Evolutionary conservation across 2,113 vertebrate species (phyloP).

Genomic region (Cochlearius cochlearius): DNA sequence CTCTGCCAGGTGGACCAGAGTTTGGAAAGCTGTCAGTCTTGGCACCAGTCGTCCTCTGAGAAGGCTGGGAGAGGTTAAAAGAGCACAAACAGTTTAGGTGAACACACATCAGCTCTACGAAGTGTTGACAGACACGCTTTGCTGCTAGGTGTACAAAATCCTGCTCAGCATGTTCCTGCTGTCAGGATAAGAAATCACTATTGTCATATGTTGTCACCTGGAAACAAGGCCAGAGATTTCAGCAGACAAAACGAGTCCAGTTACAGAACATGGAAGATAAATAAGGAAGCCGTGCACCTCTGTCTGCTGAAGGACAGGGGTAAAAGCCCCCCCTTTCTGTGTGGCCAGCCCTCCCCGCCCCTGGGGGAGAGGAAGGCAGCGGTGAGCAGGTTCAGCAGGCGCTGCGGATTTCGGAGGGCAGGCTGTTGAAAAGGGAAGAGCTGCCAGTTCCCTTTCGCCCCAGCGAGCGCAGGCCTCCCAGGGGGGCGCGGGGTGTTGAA

Average conservation of each 20-base stretch:
- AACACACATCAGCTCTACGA: not conserved
- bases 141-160: not conserved
- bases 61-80: not conserved
- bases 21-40: not conserved
- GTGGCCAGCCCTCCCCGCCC: not conserved
- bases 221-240: not conserved
- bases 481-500: not conserved
- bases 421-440: not conserved
- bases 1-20: not conserved
- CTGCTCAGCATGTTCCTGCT: not conserved
- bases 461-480: not conserved
- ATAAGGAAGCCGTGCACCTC: not conserved
- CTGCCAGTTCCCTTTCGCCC: not conserved
- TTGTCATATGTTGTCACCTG: constrained; percentile 23
- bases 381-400: not conserved
- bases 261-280: not conserved
- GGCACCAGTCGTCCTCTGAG: not conserved
- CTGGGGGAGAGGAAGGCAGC: not conserved
- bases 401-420: not conserved
- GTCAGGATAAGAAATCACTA: constrained; percentile 23
- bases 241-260: not conserved
- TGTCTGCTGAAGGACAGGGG: not conserved
- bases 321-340: not conserved
- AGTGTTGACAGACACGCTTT: not conserved
- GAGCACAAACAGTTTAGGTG: not conserved